Conservation (phyloP, 2,888 invertebrate genomes). For the Spodoptera exigua region DNA sequence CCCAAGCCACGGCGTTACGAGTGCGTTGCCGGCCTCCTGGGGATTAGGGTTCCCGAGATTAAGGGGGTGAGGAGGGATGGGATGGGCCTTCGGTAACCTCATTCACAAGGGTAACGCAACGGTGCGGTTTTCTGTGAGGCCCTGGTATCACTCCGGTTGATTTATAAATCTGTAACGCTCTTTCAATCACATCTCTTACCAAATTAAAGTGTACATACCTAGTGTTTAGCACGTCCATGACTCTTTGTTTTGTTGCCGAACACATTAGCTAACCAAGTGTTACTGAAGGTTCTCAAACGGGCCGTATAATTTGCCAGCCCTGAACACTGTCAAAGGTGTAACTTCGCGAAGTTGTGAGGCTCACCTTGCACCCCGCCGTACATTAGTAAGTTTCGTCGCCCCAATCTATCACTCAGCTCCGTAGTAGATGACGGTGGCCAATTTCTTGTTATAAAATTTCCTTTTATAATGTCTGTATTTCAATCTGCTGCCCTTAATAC, state of each 20-base stretch:
- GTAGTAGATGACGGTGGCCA: slow-evolving; percentile 39
- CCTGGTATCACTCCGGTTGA: no score
- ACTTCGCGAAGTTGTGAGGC: slow-evolving; percentile 42
- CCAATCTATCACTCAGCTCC: slow-evolving; percentile 57
- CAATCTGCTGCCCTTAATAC: slow-evolving; percentile 19
- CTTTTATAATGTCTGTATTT: slow-evolving; percentile 29
- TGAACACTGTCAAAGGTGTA: slow-evolving; percentile 50
- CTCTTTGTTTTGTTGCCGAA: slow-evolving; percentile 12
- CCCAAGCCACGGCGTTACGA: no score
- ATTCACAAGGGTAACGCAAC: no score
- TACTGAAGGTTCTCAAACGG: slow-evolving; percentile 40
- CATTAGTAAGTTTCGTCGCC: slow-evolving; percentile 53
- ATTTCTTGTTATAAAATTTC: slow-evolving; percentile 43
- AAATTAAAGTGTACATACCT: no score
- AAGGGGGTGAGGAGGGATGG: no score
- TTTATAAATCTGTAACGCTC: no score
- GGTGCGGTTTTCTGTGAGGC: no score
- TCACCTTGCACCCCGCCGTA: slow-evolving; percentile 53
- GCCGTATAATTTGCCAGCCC: slow-evolving; percentile 51
- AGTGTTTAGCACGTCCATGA: no score
- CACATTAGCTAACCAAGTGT: slow-evolving; percentile 28
- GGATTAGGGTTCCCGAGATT: no score
- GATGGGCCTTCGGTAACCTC: no score
- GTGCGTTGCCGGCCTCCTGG: no score
- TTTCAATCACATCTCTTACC: no score